A percentile compares a stretch with the other conserved stretches of the same genome.
These are phyloP conservation scores for Drosophila fuyamai DNA, from an alignment of 1,140 invertebrate genomes.

Conservation along the genomic window DNA sequence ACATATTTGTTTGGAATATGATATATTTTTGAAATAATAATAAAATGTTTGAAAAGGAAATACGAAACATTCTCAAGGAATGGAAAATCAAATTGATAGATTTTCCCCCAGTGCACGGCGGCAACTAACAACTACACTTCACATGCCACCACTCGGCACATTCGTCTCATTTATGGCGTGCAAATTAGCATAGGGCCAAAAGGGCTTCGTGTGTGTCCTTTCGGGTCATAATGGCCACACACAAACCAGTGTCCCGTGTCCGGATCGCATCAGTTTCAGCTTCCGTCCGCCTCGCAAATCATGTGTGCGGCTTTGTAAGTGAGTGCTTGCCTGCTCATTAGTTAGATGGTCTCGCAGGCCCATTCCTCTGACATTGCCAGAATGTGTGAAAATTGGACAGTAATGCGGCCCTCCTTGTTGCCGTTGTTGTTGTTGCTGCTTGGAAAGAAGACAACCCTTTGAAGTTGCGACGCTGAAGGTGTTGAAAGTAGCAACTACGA, in stretches of 20 bases:
- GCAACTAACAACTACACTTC: conserved; percentile 33
- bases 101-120: conserved; percentile 15
- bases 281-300: conserved; percentile 27
- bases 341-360: conserved; percentile 32
- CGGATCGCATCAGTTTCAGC: conserved; percentile 42
- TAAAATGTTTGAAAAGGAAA: too few relatives aligned
- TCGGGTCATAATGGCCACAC: conserved; percentile 27
- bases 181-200: conserved; percentile 76
- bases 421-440: neutral
- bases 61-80: neutral
- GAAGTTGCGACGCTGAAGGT: conserved; percentile 58
- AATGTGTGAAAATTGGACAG: conserved; percentile 78
- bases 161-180: conserved; percentile 82
- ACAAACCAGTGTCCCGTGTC: conserved; percentile 11
- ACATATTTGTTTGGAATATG: too few relatives aligned
- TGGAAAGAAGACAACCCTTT: conserved; percentile 45
- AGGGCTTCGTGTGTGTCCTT: conserved; percentile 78
- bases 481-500: conserved; percentile 54
- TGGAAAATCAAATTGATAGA: neutral
- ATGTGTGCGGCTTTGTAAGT: conserved; percentile 20
- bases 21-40: too few relatives aligned
- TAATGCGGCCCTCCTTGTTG: conserved; percentile 44
- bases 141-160: conserved; percentile 66
- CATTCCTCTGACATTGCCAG: conserved; percentile 28
- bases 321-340: conserved; percentile 68